These are phyloP conservation scores for Plagodis pulveraria DNA, from an alignment of 2,888 invertebrate species.

Conservation along the genomic window DNA sequence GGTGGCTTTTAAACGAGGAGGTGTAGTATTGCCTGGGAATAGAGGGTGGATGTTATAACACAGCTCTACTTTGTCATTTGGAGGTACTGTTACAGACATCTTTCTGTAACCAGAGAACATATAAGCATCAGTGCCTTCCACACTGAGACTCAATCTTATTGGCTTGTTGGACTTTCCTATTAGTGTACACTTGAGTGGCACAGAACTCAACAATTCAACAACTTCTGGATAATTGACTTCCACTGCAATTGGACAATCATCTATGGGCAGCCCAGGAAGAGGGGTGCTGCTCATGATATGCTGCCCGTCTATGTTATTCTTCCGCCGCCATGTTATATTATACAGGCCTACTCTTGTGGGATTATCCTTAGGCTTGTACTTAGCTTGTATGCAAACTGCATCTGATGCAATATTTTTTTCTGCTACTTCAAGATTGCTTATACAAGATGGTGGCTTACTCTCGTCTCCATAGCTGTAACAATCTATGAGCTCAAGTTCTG, in stretches of 20 bases:
- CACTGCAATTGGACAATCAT: conserved; percentile 86
- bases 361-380: conserved; percentile 70
- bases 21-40: conserved; percentile 89
- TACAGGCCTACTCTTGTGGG: conserved; percentile 75
- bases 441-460: conserved; percentile 63
- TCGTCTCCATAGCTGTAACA: conserved; percentile 67
- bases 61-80: conserved; percentile 85
- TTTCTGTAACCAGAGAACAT: conserved; percentile 98
- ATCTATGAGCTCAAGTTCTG: conserved; percentile 86
- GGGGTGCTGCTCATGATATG: conserved; percentile 83
- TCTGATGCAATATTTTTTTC: conserved; percentile 74
- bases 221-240: conserved; percentile 88
- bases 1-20: conserved; percentile 86
- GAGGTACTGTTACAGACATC: conserved; percentile 86
- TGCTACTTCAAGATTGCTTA: conserved; percentile 68
- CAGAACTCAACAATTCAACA: conserved; percentile 89
- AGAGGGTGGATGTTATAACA: conserved; percentile 93
- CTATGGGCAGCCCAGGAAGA: conserved; percentile 83
- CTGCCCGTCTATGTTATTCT: conserved; percentile 53
- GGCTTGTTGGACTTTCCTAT: conserved; percentile 89
- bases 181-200: conserved; percentile 89
- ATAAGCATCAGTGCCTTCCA: conserved; percentile 95
- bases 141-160: conserved; percentile 89
- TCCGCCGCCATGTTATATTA: conserved; percentile 76
- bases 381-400: conserved; percentile 73